A percentile compares a stretch with the other conserved stretches of the same genome.
These are phyloP conservation scores for Hirtodrosophila cameraria DNA, from an alignment of 2,888 invertebrate species.

Conservation along the genomic window DNA sequence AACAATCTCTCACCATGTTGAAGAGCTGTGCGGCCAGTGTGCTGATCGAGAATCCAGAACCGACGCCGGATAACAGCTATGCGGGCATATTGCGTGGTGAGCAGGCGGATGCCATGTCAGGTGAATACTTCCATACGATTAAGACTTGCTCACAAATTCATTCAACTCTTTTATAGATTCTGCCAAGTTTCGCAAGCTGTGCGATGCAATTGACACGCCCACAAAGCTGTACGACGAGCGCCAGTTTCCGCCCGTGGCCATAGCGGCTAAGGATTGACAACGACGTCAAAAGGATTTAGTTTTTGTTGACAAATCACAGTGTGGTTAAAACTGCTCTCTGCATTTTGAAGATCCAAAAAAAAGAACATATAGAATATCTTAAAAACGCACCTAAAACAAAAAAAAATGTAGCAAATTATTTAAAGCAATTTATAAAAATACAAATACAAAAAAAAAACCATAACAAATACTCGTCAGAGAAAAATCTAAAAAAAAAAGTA, in stretches of 20 bases:
- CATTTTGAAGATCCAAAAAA: conserved; percentile 37
- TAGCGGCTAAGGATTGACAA: conserved; percentile 82
- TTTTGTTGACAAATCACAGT: conserved; percentile 45
- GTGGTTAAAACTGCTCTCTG: conserved; percentile 30
- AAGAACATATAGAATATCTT: conserved; percentile 19
- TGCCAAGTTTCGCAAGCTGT: conserved; percentile 83
- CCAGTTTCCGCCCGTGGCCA: conserved; percentile 84
- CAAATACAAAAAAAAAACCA: conserved; percentile 23
- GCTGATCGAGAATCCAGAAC: conserved; percentile 80
- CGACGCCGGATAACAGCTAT: conserved; percentile 86
- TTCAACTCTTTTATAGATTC: conserved; percentile 73
- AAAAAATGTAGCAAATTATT: conserved; percentile 36
- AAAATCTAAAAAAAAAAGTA: conserved; percentile 59
- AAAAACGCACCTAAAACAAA: conserved; percentile 25
- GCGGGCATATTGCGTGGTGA: conserved; percentile 95
- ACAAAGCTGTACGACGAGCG: conserved; percentile 83
- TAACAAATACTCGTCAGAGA: conserved; percentile 61
- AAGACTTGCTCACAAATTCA: background rate
- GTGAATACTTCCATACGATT: conserved; percentile 83
- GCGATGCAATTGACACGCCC: conserved; percentile 83
- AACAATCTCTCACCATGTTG: conserved; percentile 60
- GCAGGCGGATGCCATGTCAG: conserved; percentile 92
- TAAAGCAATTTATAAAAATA: conserved; percentile 42
- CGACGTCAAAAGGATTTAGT: conserved; percentile 53
- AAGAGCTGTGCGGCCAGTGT: conserved; percentile 75